Evolutionary conservation across 2,797 vertebrate genomes (phyloP).

Genomic region (Kryptopterus vitreolus): DNA sequence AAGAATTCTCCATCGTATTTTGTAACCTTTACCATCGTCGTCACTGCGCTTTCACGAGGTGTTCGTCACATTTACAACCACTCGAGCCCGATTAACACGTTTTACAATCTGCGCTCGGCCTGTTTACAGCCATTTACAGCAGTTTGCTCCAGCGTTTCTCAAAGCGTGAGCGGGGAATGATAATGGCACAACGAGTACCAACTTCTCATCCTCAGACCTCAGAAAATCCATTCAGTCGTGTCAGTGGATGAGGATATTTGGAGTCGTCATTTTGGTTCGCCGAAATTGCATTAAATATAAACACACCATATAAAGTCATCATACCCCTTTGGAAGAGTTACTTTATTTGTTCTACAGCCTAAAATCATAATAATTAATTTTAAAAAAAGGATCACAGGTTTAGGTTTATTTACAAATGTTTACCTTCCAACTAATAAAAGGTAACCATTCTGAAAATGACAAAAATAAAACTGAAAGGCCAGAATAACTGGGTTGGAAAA

Average conservation of each 20-base stretch:
- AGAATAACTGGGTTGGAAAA: no score
- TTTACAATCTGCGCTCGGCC: not conserved
- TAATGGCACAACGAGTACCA: not conserved
- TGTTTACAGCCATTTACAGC: slow-evolving; percentile 1
- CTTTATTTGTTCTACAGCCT: no score
- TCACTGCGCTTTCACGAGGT: not conserved
- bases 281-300: no score
- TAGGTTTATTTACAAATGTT: no score
- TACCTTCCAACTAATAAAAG: no score
- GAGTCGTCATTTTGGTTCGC: slow-evolving; percentile 16
- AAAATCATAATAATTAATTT: no score
- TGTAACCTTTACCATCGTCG: not conserved
- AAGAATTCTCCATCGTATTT: not conserved
- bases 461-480: no score
- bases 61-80: not conserved
- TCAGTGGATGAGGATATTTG: not conserved
- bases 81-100: not conserved
- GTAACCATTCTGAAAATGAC: no score
- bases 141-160: not conserved
- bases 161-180: not conserved
- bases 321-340: no score
- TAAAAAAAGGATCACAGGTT: no score
- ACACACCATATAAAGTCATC: no score
- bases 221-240: not conserved
- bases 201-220: not conserved